These are phyloP conservation scores for Propithecus perrieri DNA, from an alignment of 2,797 vertebrate species.

Conservation along the genomic window DNA sequence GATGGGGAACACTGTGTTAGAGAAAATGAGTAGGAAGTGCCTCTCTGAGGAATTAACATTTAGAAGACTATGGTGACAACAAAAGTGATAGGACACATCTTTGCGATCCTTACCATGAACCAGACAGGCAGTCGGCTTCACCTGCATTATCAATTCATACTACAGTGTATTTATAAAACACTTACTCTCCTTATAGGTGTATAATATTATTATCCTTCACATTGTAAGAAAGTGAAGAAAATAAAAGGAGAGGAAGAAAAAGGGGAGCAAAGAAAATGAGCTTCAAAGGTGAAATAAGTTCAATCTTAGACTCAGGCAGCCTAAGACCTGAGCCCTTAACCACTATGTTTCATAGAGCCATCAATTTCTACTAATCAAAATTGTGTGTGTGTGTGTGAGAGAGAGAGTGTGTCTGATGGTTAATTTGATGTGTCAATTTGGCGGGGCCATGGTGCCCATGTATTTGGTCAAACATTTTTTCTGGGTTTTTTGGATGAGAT, in stretches of 20 bases:
- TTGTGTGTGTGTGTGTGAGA: not conserved
- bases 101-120: not conserved
- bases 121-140: accelerated
- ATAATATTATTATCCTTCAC: not conserved
- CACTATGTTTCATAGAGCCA: not conserved
- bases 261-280: not conserved
- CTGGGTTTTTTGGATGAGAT: not conserved
- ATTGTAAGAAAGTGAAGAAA: not conserved
- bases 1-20: not conserved
- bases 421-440: not conserved
- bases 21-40: not conserved
- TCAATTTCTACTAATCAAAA: not conserved
- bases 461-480: not conserved
- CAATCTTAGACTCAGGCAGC: not conserved
- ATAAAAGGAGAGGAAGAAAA: not conserved
- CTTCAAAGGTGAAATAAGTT: not conserved
- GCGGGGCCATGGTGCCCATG: accelerated
- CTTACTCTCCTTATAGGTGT: not conserved
- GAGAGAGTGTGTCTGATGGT: not conserved
- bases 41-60: not conserved
- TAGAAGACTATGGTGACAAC: not conserved
- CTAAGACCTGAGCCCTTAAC: not conserved
- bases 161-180: not conserved
- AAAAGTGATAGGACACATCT: not conserved
- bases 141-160: not conserved